phyloP scores from a whole-genome alignment of 2,888 invertebrate species.

The Orchestes rusci region DNA sequence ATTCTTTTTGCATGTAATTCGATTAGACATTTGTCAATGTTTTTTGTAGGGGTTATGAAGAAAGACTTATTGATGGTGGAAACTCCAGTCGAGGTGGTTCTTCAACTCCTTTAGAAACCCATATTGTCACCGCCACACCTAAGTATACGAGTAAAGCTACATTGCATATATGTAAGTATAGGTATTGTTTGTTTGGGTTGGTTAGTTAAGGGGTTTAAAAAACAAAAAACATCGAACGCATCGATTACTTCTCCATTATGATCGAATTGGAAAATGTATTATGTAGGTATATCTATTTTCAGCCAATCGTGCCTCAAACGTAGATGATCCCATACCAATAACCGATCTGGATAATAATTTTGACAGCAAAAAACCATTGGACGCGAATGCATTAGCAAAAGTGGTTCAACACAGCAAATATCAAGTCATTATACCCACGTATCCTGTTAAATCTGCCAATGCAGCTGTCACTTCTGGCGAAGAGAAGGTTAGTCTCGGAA shows the following conservation, averaged over 20 bases:
- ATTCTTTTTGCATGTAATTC: too few species aligned
- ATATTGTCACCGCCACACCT: slow-evolving; percentile 21
- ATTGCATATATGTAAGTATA: slow-evolving; percentile 35
- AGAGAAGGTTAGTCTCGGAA: slow-evolving; percentile 29
- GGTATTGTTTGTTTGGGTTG: background rate
- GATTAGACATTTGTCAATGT: too few species aligned
- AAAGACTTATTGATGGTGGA: slow-evolving; percentile 23
- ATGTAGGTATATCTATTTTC: too few species aligned
- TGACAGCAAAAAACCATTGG: slow-evolving; percentile 28
- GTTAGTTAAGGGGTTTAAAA: too few species aligned
- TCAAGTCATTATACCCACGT: slow-evolving; percentile 30
- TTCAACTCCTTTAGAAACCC: slow-evolving; percentile 19
- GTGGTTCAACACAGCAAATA: slow-evolving; percentile 31
- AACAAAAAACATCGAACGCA: too few species aligned
- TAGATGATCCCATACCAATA: slow-evolving; percentile 31
- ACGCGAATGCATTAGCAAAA: slow-evolving; percentile 27
- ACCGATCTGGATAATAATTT: slow-evolving; percentile 26
- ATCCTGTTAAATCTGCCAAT: slow-evolving; percentile 9
- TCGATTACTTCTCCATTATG: too few species aligned
- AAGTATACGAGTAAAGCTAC: slow-evolving; percentile 35
- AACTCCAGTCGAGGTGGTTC: slow-evolving; percentile 7
- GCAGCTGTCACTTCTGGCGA: slow-evolving; percentile 18
- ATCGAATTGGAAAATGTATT: too few species aligned
- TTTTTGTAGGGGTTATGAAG: slow-evolving; percentile 31
- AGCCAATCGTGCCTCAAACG: slow-evolving; percentile 29